Base-by-base conservation (phyloP, 2,888 invertebrate species). In the Coelinius sp. region DNA sequence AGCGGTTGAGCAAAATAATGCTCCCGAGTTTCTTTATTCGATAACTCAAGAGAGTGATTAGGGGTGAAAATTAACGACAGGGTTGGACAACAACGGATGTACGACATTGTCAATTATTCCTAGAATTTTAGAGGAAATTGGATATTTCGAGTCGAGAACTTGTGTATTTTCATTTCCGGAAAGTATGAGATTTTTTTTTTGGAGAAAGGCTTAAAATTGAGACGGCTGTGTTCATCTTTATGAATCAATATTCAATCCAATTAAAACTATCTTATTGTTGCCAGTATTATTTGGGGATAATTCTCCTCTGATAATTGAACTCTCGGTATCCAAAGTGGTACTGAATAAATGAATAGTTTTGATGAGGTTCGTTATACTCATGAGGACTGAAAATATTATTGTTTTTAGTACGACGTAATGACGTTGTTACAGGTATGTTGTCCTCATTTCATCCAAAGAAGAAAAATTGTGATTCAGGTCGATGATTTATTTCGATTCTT, bases 401-500 rank as follows among this genome's bases (percentile, higher is more conserved):
- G n/a, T 14, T 1, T 67, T 68, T 73, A 76, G 67, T 80, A n/a
- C 83, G 82, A 79, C 80, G 81, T 80, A 81, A 83, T 82, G 83
- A 82, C 82, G 81, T 64, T 75, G 68, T 71, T 73, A 66, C 52
- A 8, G n/a, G 2, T 7, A 2, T 52, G 38, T 71, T 73, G 24
- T 44, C n/a, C 24, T 27, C 2, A 31, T 24, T 46, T 66, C 27
- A n/a, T n/a, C n/a, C n/a, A n/a, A n/a, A n/a, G n/a, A n/a, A n/a
- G n/a, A n/a, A n/a, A n/a, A n/a, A n/a, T n/a, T n/a, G n/a, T n/a
- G n/a, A n/a, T n/a, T n/a, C n/a, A n/a, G n/a, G n/a, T n/a, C n/a
- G n/a, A n/a, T n/a, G n/a, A n/a, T n/a, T n/a, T n/a, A n/a, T n/a
- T n/a, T n/a, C n/a, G n/a, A n/a, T n/a, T n/a, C n/a, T n/a, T n/a